These are phyloP conservation scores for Dasypogon diadema DNA, from an alignment of 2,888 invertebrate genomes.

Conservation along the genomic window DNA sequence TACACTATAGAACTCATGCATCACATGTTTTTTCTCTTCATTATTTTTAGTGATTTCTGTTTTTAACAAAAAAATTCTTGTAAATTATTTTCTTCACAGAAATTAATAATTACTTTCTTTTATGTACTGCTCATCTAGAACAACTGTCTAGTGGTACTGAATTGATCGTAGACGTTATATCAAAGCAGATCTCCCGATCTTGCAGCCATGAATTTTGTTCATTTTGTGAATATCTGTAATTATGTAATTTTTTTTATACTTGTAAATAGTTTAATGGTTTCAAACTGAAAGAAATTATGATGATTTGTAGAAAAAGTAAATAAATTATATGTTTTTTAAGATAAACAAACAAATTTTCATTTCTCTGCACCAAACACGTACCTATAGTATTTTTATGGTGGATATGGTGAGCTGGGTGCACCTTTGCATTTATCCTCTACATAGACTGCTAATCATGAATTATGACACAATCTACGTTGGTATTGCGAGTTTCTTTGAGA, in stretches of 20 bases:
- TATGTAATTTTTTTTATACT: conserved; percentile 34
- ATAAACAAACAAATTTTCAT: too few species aligned
- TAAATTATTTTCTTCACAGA: neutral
- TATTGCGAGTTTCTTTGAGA: too few species aligned
- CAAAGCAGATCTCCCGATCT: conserved; percentile 43
- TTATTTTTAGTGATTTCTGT: neutral
- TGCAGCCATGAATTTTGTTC: conserved; percentile 48
- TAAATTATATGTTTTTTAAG: conserved; percentile 39
- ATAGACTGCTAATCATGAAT: too few species aligned
- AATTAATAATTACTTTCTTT: conserved; percentile 44
- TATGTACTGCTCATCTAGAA: conserved; percentile 37
- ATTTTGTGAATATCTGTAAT: conserved; percentile 50
- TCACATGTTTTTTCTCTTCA: conserved; percentile 8
- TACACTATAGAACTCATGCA: conserved; percentile 24
- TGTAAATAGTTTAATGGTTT: conserved; percentile 47
- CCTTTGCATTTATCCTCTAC: too few species aligned
- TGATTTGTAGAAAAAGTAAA: conserved; percentile 37
- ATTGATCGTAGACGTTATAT: conserved; percentile 40
- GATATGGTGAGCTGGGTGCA: too few species aligned
- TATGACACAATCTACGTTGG: too few species aligned
- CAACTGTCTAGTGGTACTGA: conserved; percentile 40
- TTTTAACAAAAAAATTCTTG: neutral
- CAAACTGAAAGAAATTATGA: conserved; percentile 35
- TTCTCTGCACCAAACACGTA: too few species aligned
- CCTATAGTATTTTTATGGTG: too few species aligned